A percentile compares a stretch with the other conserved stretches of the same genome.
phyloP scores from a whole-genome alignment of 92 coral and sea anemone genomes.

The Porites rus region DNA sequence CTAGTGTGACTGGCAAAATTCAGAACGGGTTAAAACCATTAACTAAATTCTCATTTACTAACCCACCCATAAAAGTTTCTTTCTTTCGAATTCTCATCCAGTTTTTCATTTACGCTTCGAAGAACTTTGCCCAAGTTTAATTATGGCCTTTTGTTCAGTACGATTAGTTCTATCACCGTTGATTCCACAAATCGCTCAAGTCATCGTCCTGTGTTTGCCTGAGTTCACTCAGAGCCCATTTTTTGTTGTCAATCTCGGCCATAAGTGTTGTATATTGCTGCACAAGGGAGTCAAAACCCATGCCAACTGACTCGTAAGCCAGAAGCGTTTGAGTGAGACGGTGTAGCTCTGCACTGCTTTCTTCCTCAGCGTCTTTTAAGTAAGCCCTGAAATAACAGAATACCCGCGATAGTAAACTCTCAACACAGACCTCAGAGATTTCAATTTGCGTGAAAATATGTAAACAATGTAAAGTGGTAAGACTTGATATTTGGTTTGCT shows the following conservation, averaged over 20 bases:
- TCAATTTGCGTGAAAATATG: too few relatives aligned
- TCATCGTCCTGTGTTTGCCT: conserved; percentile 75
- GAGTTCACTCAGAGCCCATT: conserved; percentile 96
- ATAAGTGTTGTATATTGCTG: conserved; percentile 79
- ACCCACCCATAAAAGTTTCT: too few relatives aligned
- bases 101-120: background rate
- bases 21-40: too few relatives aligned
- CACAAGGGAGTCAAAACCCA: conserved; percentile 96
- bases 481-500: too few relatives aligned
- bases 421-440: too few relatives aligned
- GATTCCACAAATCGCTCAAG: conserved; percentile 84
- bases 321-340: conserved; percentile 80
- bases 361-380: conserved; percentile 81
- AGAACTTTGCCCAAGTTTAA: background rate
- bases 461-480: too few relatives aligned
- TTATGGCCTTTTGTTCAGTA: background rate
- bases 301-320: conserved; percentile 94
- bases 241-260: conserved; percentile 96
- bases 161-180: conserved; percentile 4
- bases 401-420: background rate
- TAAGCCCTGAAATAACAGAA: conserved; percentile 57
- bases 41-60: too few relatives aligned
- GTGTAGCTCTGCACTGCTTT: conserved; percentile 78
- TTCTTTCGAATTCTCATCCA: too few relatives aligned
- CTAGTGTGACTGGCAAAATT: too few relatives aligned